A percentile compares a stretch with the other conserved stretches of the same genome.
phyloP scores from a whole-genome alignment of 2,888 invertebrate species.

The Sphaerophoria rueppellii region DNA sequence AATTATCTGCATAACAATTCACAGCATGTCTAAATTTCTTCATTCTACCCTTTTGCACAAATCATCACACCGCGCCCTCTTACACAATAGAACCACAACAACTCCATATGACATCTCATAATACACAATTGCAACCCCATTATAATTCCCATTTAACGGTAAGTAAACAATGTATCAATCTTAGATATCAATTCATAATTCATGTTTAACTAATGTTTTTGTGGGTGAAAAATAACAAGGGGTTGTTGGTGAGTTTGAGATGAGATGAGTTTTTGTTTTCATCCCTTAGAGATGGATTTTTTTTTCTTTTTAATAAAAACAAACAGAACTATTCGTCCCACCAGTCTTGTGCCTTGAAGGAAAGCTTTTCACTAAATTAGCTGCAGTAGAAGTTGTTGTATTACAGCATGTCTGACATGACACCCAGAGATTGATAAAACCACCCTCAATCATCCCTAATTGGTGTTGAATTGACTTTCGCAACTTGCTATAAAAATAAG shows the following conservation, averaged over 20 bases:
- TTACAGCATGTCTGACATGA: slow-evolving; percentile 42
- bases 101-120: slow-evolving; percentile 47
- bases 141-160: slow-evolving; percentile 34
- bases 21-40: slow-evolving; percentile 25
- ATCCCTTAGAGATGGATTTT: slow-evolving; percentile 32
- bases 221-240: slow-evolving; percentile 59
- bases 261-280: slow-evolving; percentile 58
- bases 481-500: slow-evolving; percentile 71
- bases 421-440: slow-evolving; percentile 52
- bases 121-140: slow-evolving; percentile 35
- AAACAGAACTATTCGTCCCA: slow-evolving; percentile 32
- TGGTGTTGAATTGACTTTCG: slow-evolving; percentile 82
- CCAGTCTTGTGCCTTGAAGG: not conserved
- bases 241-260: slow-evolving; percentile 33
- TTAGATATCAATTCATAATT: slow-evolving; percentile 82
- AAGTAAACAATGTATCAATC: slow-evolving; percentile 78
- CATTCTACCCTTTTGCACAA: slow-evolving; percentile 31
- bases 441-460: slow-evolving; percentile 81
- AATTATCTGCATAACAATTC: slow-evolving; percentile 53
- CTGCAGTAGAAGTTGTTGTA: slow-evolving; percentile 50
- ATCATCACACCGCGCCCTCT: slow-evolving; percentile 62
- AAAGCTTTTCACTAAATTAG: slow-evolving; percentile 72
- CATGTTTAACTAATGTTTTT: slow-evolving; percentile 78
- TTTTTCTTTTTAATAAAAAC: slow-evolving; percentile 18
- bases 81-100: slow-evolving; percentile 35